A percentile compares a stretch with the other conserved stretches of the same genome.
Evolutionary conservation across 2,113 vertebrate species (phyloP).

Genomic region (Brachyhypopomus occidentalis): DNA sequence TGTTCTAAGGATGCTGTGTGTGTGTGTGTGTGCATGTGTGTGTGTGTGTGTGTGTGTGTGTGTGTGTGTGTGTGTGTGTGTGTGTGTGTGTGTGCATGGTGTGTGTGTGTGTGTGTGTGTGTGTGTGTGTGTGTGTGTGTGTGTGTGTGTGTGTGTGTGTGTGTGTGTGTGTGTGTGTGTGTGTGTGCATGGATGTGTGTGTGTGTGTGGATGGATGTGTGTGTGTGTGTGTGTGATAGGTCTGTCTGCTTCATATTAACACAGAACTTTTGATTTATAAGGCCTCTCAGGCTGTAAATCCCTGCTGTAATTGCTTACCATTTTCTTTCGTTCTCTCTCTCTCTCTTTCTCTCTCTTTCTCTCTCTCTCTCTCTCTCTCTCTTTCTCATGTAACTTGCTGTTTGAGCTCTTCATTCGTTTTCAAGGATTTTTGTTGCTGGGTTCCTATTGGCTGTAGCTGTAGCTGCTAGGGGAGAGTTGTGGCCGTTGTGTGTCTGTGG

Average conservation of each 20-base stretch:
- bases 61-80: conserved; percentile 16
- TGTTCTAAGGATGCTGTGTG: conserved; percentile 16
- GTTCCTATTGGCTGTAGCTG: conserved; percentile 60
- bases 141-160: conserved; percentile 61
- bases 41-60: conserved; percentile 57
- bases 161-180: conserved; percentile 7
- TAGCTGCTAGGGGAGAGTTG: conserved; percentile 47
- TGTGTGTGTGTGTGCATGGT: background rate
- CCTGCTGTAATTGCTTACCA: conserved; percentile 78
- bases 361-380: conserved; percentile 24
- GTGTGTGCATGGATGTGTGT: conserved; percentile 2
- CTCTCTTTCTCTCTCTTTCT: conserved; percentile 38
- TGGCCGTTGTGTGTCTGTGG: conserved; percentile 38
- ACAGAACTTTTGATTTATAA: conserved; percentile 81
- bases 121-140: conserved; percentile 61
- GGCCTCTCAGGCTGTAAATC: conserved; percentile 82
- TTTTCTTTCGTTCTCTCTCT: conserved; percentile 58
- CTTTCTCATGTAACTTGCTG: conserved; percentile 53
- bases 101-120: conserved; percentile 62
- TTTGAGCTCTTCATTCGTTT: conserved; percentile 45
- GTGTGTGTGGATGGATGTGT: background rate
- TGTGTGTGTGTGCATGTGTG: conserved; percentile 67
- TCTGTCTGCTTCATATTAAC: conserved; percentile 81
- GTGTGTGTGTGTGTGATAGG: conserved; percentile 64
- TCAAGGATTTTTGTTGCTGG: conserved; percentile 70